These are phyloP conservation scores for Dicrostonyx torquatus DNA, from an alignment of 2,797 vertebrate species.

Conservation along the genomic window DNA sequence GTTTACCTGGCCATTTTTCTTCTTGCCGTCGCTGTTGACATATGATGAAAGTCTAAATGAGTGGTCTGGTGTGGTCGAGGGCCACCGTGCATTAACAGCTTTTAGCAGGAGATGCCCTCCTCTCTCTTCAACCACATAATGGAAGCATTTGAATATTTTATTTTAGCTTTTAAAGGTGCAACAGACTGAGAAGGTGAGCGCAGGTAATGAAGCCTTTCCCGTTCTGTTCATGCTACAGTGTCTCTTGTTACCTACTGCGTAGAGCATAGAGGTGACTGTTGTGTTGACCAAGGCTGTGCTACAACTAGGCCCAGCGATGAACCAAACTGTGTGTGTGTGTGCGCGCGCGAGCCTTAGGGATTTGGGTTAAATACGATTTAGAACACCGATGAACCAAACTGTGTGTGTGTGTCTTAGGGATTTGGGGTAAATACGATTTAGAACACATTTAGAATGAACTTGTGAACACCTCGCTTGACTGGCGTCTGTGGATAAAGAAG, in stretches of 20 bases:
- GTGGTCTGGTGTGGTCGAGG: neutral
- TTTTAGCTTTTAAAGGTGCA: conserved; percentile 48
- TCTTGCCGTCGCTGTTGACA: neutral
- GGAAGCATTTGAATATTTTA: conserved; percentile 59
- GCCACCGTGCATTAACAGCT: neutral
- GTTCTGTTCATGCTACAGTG: neutral
- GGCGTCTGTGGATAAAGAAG: neutral
- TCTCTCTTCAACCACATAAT: conserved; percentile 50
- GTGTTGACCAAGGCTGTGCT: neutral
- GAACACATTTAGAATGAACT: neutral
- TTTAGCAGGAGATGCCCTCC: conserved; percentile 15
- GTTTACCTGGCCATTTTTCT: neutral
- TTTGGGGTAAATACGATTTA: neutral
- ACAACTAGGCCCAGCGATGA: neutral
- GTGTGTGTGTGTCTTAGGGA: neutral
- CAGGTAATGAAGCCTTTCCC: neutral
- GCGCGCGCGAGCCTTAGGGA: too few species aligned
- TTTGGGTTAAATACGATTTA: neutral
- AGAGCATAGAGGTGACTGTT: neutral
- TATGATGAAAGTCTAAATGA: neutral
- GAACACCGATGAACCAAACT: neutral
- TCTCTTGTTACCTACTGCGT: conserved; percentile 31
- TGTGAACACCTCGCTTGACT: neutral
- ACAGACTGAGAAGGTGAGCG: conserved; percentile 40
- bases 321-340: neutral